These are phyloP conservation scores for Okapia johnstoni DNA, from an alignment of 2,113 vertebrate genomes.

Conservation along the genomic window DNA sequence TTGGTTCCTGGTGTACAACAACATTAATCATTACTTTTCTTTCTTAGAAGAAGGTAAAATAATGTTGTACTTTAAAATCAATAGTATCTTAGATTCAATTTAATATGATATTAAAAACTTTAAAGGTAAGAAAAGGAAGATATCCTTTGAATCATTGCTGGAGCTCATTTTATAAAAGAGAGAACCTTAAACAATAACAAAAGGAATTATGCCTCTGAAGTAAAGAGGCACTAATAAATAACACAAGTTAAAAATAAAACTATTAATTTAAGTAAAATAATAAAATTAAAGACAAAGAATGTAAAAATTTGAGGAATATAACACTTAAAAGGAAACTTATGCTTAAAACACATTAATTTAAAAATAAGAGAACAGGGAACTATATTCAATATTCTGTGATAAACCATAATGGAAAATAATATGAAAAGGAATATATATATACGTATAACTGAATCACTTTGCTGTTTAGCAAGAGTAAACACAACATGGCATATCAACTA, in stretches of 20 bases:
- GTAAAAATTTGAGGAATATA: background rate
- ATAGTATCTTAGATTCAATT: constrained; percentile 3
- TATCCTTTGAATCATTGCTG: background rate
- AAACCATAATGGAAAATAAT: background rate
- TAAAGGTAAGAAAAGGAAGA: background rate
- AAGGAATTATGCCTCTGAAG: background rate
- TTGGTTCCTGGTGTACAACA: background rate
- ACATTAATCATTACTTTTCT: background rate
- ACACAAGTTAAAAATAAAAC: background rate
- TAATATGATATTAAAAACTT: constrained; percentile 29
- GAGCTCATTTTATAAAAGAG: background rate
- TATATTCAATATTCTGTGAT: background rate
- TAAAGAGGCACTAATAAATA: constrained; percentile 16
- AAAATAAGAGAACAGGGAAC: background rate
- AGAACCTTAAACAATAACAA: background rate
- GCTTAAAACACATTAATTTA: background rate
- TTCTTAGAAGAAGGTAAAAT: constrained; percentile 8
- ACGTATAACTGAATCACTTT: background rate
- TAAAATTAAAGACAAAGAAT: background rate
- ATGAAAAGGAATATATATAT: background rate
- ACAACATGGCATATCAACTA: background rate
- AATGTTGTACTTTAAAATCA: background rate
- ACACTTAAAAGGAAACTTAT: background rate
- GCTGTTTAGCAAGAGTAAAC: background rate
- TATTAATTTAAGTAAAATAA: background rate